phyloP scores from a whole-genome alignment of 2,113 vertebrate species.

The Peromyscus polionotus region DNA sequence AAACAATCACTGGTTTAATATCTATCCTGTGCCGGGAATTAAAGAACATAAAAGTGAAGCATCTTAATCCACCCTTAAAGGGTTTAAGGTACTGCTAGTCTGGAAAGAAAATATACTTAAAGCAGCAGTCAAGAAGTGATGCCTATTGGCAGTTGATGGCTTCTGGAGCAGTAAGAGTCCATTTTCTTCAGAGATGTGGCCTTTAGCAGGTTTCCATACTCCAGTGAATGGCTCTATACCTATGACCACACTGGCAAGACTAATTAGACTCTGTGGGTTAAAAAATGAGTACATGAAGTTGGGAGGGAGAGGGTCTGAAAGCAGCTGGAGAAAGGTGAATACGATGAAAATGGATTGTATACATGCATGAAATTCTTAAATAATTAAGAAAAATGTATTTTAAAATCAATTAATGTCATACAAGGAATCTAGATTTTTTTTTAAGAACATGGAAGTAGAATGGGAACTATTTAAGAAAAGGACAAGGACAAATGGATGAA shows the following conservation, averaged over 20 bases:
- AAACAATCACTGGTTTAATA: constrained; percentile 33
- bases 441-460: not conserved
- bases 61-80: not conserved
- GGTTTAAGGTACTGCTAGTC: constrained; percentile 12
- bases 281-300: not conserved
- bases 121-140: constrained; percentile 33
- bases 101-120: constrained; percentile 50
- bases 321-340: not conserved
- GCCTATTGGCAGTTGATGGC: not conserved
- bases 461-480: not conserved
- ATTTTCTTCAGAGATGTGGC: not conserved
- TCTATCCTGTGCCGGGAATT: constrained; percentile 21
- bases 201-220: not conserved
- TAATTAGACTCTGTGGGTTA: not conserved
- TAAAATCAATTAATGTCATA: constrained; percentile 7
- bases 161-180: not conserved
- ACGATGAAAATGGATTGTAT: not conserved
- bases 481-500: not conserved
- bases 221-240: not conserved
- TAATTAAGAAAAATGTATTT: not conserved
- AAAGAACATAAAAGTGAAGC: constrained; percentile 46
- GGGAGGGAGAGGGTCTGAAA: not conserved
- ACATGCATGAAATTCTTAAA: not conserved
- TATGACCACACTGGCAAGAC: not conserved
- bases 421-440: not conserved